Conservation (phyloP, 2,888 invertebrate species). For the Drosophila pseudotakahashii region DNA sequence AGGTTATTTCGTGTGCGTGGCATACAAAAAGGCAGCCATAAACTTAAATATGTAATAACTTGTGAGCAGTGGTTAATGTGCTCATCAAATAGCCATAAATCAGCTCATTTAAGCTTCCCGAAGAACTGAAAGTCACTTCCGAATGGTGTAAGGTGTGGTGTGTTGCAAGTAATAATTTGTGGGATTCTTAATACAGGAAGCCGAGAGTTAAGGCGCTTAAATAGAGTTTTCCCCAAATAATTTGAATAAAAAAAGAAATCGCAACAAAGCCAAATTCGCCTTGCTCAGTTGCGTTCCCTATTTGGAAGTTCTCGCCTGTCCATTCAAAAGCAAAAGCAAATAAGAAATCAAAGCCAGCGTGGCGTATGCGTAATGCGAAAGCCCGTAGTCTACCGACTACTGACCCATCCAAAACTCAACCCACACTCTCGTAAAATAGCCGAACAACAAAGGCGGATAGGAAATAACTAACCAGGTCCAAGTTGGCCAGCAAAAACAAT, state of each 20-base stretch:
- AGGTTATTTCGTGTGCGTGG: conserved; percentile 25
- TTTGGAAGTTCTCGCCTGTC: conserved; percentile 38
- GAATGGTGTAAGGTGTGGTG: conserved; percentile 53
- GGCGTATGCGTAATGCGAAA: conserved; percentile 67
- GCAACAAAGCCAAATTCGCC: conserved; percentile 33
- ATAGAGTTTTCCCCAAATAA: conserved; percentile 4
- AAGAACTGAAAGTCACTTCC: conserved; percentile 30
- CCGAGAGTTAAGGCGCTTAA: neutral
- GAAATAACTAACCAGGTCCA: conserved; percentile 62
- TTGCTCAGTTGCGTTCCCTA: conserved; percentile 30
- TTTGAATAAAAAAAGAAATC: conserved; percentile 37
- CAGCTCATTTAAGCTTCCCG: conserved; percentile 70
- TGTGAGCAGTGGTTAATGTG: conserved; percentile 55
- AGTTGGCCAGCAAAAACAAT: conserved; percentile 27
- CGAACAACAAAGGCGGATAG: conserved; percentile 62
- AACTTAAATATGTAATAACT: conserved; percentile 54
- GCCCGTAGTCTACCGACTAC: conserved; percentile 22
- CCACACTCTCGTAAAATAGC: conserved; percentile 55
- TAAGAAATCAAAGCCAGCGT: conserved; percentile 46
- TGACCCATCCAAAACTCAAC: conserved; percentile 52
- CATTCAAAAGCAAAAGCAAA: conserved; percentile 14
- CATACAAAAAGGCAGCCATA: conserved; percentile 34
- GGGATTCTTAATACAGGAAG: conserved; percentile 25
- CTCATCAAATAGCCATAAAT: conserved; percentile 79
- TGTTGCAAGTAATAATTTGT: conserved; percentile 50